These are phyloP conservation scores for Pseudopodoces humilis DNA, from an alignment of 2,113 vertebrate species.

Conservation along the genomic window DNA sequence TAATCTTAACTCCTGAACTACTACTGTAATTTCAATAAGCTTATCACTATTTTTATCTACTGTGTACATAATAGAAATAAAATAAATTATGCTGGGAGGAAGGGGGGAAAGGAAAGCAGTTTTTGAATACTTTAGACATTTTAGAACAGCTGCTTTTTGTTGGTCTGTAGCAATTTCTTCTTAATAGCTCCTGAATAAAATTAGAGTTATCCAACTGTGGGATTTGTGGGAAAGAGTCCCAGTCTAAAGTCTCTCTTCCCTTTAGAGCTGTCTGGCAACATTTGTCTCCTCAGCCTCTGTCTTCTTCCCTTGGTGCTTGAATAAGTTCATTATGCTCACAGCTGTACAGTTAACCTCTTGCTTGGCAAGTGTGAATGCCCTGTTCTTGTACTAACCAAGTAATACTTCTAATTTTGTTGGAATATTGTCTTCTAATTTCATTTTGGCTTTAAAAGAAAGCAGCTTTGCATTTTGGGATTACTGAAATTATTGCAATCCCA, in stretches of 20 bases:
- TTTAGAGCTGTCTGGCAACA: neutral
- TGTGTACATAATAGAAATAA: neutral
- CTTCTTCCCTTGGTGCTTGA: neutral
- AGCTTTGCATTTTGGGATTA: neutral
- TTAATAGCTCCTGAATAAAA: neutral
- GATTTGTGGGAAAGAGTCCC: neutral
- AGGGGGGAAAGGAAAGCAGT: neutral
- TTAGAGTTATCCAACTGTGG: neutral
- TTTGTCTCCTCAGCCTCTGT: neutral
- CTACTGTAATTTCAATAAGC: neutral
- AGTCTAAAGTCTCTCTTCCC: neutral
- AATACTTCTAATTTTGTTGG: neutral
- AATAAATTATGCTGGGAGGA: neutral
- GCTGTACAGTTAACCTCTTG: neutral
- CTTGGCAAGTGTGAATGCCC: neutral
- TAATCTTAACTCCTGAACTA: neutral
- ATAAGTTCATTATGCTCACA: neutral
- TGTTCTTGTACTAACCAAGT: neutral
- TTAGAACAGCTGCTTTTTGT: neutral
- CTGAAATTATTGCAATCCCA: neutral
- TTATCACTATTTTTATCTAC: neutral
- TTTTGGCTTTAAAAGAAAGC: neutral
- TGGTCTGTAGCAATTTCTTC: neutral
- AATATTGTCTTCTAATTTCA: neutral
- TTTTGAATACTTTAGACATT: neutral